Evolutionary conservation across 2,888 invertebrate species (phyloP), one percentile per base, ranked within the genome.

Genomic region (Dexiosoma caninum): DNA sequence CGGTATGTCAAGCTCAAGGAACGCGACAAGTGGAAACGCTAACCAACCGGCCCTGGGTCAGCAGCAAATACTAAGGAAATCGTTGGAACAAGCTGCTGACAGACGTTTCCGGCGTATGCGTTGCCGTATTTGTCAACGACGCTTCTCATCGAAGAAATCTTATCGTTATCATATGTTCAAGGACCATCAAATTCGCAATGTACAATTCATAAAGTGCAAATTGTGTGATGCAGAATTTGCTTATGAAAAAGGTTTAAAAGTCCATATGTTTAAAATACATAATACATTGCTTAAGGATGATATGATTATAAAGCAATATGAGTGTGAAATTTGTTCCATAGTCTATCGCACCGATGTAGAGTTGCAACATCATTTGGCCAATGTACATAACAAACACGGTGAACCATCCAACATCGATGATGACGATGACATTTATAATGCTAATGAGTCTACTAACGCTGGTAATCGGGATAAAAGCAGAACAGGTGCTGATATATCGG

Each of bases 231-330:
- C 90, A 0, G 90, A 90, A 77, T 90, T 90, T 37, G 89, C 90
- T n/a, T 90, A 90, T 77, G 90, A 90, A 77, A 90, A 90, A 84
- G 90, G 90, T 0, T 83, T 90, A 0, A 90, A 90, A 82, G 90
- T 90, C 76, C 90, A 90, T 79, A 87, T 90, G 85, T 89, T 89
- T 59, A 90, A 90, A 80, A 87, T 89, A 76, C 90, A 90, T 80
- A 89, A 89, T 1, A 87, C 88, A 7, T 82, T 88, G 69, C 83
- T 89, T 0, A 88, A 88, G 82, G 88, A 89, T 55, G 89, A 88
- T 59, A 88, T 88, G 87, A 88, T 87, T 32, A 83, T 88, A 8
- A 89, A 90, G 75, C 89, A 89, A 78, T 90, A 86, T 77, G 90
- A 90, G 81, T 90, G 90, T 79, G 89, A 90, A 74, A 86, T 90